A percentile compares a stretch with the other conserved stretches of the same genome.
These are phyloP conservation scores for Hyaena hyaena DNA, from an alignment of 2,113 vertebrate species.

Conservation along the genomic window DNA sequence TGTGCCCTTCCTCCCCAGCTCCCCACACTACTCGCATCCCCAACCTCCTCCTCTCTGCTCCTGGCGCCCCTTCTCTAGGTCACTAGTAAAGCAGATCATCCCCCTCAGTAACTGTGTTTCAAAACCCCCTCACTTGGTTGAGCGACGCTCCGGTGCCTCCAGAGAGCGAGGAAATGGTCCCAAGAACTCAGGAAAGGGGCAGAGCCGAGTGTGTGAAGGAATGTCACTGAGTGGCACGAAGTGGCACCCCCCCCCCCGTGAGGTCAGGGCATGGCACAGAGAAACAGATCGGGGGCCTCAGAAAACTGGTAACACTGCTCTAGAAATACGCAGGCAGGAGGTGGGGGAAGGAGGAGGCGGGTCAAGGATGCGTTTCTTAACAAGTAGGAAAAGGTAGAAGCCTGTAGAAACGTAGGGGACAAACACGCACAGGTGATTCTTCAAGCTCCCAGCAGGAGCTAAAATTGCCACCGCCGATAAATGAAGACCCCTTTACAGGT, in stretches of 20 bases:
- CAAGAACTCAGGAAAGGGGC: neutral
- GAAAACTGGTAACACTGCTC: neutral
- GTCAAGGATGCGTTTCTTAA: neutral
- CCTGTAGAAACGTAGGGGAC: neutral
- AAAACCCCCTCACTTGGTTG: neutral
- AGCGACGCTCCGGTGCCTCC: neutral
- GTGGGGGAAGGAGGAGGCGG: neutral
- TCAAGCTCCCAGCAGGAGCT: neutral
- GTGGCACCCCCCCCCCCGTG: too few species aligned
- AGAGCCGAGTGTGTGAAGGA: neutral
- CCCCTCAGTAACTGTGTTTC: neutral
- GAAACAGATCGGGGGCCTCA: neutral
- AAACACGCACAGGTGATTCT: too few species aligned
- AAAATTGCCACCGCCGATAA: neutral
- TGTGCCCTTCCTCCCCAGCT: neutral
- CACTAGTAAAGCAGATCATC: fast-evolving
- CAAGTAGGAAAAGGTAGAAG: neutral
- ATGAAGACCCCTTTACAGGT: neutral
- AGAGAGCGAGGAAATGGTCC: fast-evolving
- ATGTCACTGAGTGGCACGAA: too few species aligned
- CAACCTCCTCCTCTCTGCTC: neutral
- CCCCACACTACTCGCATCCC: neutral
- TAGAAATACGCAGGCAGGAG: fast-evolving
- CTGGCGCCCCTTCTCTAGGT: fast-evolving
- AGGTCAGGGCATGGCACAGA: neutral